Base-by-base conservation (phyloP, 2,888 invertebrate genomes). In the Girardia tigrina region DNA sequence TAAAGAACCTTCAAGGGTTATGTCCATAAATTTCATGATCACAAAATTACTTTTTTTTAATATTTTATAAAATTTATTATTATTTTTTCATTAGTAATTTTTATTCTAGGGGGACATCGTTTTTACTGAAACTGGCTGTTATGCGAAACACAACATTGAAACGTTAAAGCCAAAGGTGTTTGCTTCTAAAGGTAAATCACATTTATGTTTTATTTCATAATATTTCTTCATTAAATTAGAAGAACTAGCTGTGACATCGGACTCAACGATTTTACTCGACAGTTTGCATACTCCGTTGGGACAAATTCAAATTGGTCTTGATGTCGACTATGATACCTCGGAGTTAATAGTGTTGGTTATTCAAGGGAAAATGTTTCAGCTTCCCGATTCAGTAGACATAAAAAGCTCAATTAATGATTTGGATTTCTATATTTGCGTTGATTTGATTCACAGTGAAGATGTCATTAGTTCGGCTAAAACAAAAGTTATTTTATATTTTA, bases 291-390 rank as follows among this genome's bases (percentile, higher is more conserved):
- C 70, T 12, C 8, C 6, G n/a, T 26, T 70, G 8, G 70, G 70
- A 70, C 70, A 70, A 26, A n/a, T 70, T n/a, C 23, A 70, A 70
- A 26, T 70, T 70, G 70, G 70, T 70, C 26, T 70, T n/a, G 70
- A 70, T 23, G 20, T 23, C 6, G 70, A 70, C n/a, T 23, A 26
- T 70, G 70, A 70, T 70, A 23, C 26, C 6, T 23, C 20, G 20
- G 70, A 70, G n/a, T 26, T 70, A 8, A 23, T 70, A 26, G 70
- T 70, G n/a, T 70, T 26, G 20, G 26, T 70, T 70, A 26, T 70
- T n/a, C 70, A 70, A 70, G 70, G 70, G 20, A 70, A 70, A 70
- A 6, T 6, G 8, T 70, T 70, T n/a, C 20, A 70, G n/a, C n/a
- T 70, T 8, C 36, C 36, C 8, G 36, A 36, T 36, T 70, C 70